phyloP scores from a whole-genome alignment of 2,797 vertebrate genomes.

The Enteromius argenteus region DNA sequence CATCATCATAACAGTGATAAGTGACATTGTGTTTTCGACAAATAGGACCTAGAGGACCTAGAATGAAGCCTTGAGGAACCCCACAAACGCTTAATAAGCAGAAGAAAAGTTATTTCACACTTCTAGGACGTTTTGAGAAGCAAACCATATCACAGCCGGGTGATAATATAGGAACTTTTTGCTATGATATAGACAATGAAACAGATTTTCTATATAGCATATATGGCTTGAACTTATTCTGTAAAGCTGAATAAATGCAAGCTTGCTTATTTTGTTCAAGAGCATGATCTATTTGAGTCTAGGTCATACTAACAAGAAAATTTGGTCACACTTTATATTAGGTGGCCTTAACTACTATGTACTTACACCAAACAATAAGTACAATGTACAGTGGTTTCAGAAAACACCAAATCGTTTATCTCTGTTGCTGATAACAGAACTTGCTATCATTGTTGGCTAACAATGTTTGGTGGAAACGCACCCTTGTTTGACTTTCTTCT shows the following conservation, averaged over 20 bases:
- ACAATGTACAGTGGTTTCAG: not conserved
- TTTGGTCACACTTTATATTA: not conserved
- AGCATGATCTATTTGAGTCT: not conserved
- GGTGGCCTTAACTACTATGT: too few species aligned
- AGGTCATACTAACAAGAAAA: not conserved
- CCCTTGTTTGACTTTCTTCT: not conserved
- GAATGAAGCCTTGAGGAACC: not conserved
- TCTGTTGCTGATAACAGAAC: not conserved
- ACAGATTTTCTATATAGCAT: not conserved
- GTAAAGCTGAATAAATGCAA: not conserved
- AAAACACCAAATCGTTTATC: not conserved
- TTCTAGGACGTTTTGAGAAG: too few species aligned
- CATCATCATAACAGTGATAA: not conserved
- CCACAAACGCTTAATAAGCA: not conserved
- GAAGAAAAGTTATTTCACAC: too few species aligned
- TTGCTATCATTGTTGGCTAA: not conserved
- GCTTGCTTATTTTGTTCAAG: not conserved
- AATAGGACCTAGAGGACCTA: not conserved
- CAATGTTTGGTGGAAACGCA: not conserved
- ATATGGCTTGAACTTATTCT: not conserved
- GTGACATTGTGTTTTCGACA: not conserved
- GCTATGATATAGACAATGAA: not conserved
- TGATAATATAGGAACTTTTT: not conserved
- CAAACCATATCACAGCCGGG: not conserved
- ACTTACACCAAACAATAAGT: too few species aligned